Percentiles rank a stretch among this genome's conserved stretches.
Conservation (phyloP, 2,113 vertebrate genomes). For the Pygoscelis antarcticus region DNA sequence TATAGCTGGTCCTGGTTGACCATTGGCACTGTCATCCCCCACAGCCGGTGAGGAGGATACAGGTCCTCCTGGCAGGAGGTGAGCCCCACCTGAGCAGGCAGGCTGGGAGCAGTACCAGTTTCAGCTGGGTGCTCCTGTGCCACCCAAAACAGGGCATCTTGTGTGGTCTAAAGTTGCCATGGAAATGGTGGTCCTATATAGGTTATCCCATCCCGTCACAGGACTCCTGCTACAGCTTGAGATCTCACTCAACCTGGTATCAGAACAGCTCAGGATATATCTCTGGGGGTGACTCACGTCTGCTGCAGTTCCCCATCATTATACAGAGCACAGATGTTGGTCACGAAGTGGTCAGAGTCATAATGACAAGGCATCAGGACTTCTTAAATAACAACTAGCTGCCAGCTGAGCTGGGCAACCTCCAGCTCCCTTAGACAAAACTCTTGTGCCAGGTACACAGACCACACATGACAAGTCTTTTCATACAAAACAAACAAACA, state of each 20-base stretch:
- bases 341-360: too few species aligned
- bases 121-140: background rate
- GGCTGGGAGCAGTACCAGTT: fast-evolving
- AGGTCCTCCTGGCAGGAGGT: background rate
- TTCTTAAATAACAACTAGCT: background rate
- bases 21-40: background rate
- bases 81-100: background rate
- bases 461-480: background rate
- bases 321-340: fast-evolving
- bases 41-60: fast-evolving
- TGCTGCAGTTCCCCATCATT: background rate
- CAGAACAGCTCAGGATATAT: too few species aligned
- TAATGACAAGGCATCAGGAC: background rate
- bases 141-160: background rate
- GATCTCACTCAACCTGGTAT: background rate
- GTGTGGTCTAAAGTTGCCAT: background rate
- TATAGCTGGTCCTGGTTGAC: background rate
- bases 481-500: too few species aligned
- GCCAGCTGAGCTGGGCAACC: background rate
- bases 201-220: background rate
- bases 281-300: background rate
- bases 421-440: background rate
- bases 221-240: background rate
- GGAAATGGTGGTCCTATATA: background rate
- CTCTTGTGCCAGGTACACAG: too few species aligned